phyloP scores from a whole-genome alignment of 2,888 invertebrate species.

The Agrotis segetum region DNA sequence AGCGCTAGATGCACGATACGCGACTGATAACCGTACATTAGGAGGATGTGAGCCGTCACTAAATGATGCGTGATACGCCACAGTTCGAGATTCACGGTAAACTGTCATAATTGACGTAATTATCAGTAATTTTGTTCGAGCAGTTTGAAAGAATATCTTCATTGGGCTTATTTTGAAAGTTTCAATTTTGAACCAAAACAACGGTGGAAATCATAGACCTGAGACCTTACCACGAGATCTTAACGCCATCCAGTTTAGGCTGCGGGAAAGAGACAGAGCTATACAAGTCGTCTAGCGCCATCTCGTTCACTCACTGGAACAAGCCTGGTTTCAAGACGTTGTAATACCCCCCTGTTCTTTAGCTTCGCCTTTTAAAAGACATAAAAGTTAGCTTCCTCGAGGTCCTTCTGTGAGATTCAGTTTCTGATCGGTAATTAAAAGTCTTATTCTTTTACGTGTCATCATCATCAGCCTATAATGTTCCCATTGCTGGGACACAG shows the following conservation, averaged over 20 bases:
- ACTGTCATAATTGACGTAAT: slow-evolving; percentile 12
- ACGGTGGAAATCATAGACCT: neutral
- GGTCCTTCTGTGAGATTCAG: neutral
- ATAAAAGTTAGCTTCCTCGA: neutral
- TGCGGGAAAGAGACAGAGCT: too few species aligned
- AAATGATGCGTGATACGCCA: slow-evolving; percentile 38
- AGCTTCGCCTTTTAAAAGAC: too few species aligned
- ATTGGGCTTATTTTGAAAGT: neutral
- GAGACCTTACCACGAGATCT: too few species aligned
- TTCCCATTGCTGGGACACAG: too few species aligned
- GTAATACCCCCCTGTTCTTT: too few species aligned
- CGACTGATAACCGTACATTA: slow-evolving; percentile 51
- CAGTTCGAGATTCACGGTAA: slow-evolving; percentile 26
- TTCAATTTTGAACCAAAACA: neutral
- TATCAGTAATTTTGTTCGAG: neutral
- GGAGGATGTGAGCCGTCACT: slow-evolving; percentile 44
- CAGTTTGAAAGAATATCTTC: neutral
- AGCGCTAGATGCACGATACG: slow-evolving; percentile 25
- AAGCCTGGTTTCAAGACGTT: too few species aligned
- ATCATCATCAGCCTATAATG: too few species aligned
- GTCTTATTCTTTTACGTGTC: too few species aligned
- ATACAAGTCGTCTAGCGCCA: too few species aligned
- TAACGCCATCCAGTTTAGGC: too few species aligned
- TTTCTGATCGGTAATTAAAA: neutral
- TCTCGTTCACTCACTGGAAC: too few species aligned